These are phyloP conservation scores for Coryphaenoides rupestris DNA, from an alignment of 2,113 vertebrate genomes.

Conservation along the genomic window DNA sequence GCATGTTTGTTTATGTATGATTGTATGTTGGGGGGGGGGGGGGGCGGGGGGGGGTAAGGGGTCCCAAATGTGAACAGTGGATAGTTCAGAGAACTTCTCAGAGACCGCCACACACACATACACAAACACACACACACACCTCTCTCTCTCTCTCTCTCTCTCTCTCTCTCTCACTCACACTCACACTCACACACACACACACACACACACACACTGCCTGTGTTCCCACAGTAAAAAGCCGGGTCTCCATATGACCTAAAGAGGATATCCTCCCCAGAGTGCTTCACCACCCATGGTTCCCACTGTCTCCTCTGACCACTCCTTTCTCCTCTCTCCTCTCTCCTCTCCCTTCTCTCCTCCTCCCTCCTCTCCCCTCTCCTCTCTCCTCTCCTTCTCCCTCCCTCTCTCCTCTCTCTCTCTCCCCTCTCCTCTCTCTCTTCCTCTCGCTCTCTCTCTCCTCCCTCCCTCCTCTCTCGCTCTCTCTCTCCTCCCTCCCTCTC, in stretches of 20 bases:
- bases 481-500: too few species aligned
- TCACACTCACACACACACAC: conserved; percentile 17
- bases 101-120: background rate
- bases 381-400: conserved; percentile 31
- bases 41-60: too few species aligned
- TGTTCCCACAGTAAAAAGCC: conserved; percentile 66
- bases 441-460: too few species aligned
- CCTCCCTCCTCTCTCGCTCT: too few species aligned
- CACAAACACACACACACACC: conserved; percentile 7
- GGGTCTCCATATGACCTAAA: conserved; percentile 59
- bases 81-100: too few species aligned
- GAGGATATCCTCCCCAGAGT: conserved; percentile 59
- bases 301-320: conserved; percentile 29
- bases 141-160: too few species aligned
- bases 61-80: too few species aligned
- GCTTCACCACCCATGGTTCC: conserved; percentile 35
- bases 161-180: conserved; percentile 38
- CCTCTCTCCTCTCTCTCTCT: too few species aligned
- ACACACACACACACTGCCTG: conserved; percentile 25
- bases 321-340: background rate
- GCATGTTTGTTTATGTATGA: too few species aligned
- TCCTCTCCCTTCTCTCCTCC: conserved; percentile 2
- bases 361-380: conserved; percentile 9
- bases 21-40: too few species aligned
- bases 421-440: too few species aligned